A percentile compares a stretch with the other conserved stretches of the same genome.
Evolutionary conservation across 2,797 vertebrate genomes (phyloP).

Genomic region (Syndactyla subalaris): DNA sequence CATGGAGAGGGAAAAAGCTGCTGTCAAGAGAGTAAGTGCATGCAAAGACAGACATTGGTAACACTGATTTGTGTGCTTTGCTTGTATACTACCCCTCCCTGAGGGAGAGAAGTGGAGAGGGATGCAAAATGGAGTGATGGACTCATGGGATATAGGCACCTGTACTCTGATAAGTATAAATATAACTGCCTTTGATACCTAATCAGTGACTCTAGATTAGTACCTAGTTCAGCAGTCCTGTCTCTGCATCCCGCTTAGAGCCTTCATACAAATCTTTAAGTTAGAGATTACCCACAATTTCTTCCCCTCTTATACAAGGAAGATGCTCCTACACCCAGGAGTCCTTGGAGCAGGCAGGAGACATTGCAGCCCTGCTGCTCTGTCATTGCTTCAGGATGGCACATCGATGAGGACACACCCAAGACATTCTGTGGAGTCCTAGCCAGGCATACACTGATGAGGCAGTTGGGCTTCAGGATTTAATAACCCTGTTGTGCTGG

Average conservation of each 20-base stretch:
- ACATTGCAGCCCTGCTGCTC: not conserved
- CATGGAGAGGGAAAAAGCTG: not conserved
- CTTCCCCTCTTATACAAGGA: not conserved
- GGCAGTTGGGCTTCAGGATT: not conserved
- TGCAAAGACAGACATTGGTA: not conserved
- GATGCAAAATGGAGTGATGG: not conserved
- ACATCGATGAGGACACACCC: not conserved
- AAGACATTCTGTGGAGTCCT: not conserved
- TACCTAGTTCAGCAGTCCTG: not conserved
- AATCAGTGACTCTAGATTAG: not conserved
- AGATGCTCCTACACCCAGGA: not conserved
- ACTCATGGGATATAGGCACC: not conserved
- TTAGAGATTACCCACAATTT: not conserved
- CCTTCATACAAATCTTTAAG: not conserved
- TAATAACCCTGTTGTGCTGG: not conserved
- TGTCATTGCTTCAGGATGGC: not conserved
- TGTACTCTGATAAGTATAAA: not conserved
- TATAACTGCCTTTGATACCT: not conserved
- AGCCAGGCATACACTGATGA: not conserved
- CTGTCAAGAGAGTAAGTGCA: not conserved
- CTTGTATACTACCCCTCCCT: not conserved
- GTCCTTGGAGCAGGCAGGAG: not conserved
- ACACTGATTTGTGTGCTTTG: constrained; percentile 28
- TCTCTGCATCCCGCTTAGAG: not conserved
- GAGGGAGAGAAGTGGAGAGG: not conserved